A percentile compares a stretch with the other conserved stretches of the same genome.
Conservation (phyloP, 1,140 invertebrate species). For the Telenomus remus region DNA sequence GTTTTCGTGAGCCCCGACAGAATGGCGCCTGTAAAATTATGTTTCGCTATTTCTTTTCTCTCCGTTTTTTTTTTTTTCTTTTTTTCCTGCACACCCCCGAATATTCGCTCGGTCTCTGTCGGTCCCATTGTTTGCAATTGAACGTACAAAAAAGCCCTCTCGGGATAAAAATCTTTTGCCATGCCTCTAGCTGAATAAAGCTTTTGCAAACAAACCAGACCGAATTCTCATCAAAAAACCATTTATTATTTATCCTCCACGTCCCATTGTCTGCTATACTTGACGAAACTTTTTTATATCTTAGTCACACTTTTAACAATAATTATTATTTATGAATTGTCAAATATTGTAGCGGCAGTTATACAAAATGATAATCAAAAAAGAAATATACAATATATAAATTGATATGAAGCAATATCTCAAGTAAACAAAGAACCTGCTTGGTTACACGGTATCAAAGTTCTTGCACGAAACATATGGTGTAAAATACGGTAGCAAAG, state of each 20-base stretch:
- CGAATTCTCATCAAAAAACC: constrained; percentile 34
- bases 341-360: too few relatives aligned
- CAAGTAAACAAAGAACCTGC: too few relatives aligned
- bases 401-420: too few relatives aligned
- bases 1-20: constrained; percentile 51
- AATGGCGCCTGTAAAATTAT: constrained; percentile 68
- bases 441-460: too few relatives aligned
- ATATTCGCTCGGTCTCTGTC: constrained; percentile 29
- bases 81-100: constrained; percentile 14
- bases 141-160: constrained; percentile 24
- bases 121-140: constrained; percentile 29
- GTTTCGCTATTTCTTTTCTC: constrained; percentile 56
- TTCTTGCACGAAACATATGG: too few relatives aligned
- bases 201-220: constrained; percentile 34
- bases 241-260: constrained; percentile 30
- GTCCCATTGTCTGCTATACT: constrained; percentile 15
- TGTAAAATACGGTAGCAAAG: too few relatives aligned
- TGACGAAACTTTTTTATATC: background rate
- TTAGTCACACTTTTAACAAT: too few relatives aligned
- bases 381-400: too few relatives aligned
- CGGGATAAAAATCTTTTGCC: constrained; percentile 35
- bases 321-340: too few relatives aligned
- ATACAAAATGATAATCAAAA: too few relatives aligned
- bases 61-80: constrained; percentile 52
- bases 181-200: constrained; percentile 19